Conservation (phyloP, 2,797 vertebrate species). For the Tamandua tetradactyla region DNA sequence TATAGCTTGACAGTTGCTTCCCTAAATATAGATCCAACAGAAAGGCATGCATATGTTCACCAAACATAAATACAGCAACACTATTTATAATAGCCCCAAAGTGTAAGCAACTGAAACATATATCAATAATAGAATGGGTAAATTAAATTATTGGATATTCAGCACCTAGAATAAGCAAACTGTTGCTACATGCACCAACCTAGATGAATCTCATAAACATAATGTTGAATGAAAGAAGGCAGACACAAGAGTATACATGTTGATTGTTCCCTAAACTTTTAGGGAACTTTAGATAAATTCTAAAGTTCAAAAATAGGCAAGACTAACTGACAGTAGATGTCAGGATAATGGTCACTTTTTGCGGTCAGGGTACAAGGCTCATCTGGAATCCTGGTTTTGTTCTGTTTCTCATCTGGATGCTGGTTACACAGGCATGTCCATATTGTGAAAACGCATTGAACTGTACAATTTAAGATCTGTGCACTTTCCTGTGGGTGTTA, state of each 20-base stretch:
- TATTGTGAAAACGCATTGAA: neutral
- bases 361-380: fast-evolving
- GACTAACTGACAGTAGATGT: neutral
- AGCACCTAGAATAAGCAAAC: neutral
- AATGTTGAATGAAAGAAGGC: neutral
- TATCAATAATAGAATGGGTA: neutral
- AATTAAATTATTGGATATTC: neutral
- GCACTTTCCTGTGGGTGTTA: neutral
- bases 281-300: no score
- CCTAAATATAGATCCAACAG: neutral
- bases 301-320: neutral
- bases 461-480: neutral
- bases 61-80: neutral
- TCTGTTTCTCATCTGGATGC: neutral
- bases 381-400: neutral
- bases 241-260: neutral
- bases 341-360: neutral
- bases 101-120: neutral
- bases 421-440: neutral
- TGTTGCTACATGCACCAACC: neutral
- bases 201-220: neutral
- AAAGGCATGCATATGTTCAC: neutral
- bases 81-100: neutral
- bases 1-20: neutral
- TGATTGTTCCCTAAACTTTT: neutral